Base-by-base conservation (phyloP, 1,140 invertebrate species). In the Bombus ignitus region DNA sequence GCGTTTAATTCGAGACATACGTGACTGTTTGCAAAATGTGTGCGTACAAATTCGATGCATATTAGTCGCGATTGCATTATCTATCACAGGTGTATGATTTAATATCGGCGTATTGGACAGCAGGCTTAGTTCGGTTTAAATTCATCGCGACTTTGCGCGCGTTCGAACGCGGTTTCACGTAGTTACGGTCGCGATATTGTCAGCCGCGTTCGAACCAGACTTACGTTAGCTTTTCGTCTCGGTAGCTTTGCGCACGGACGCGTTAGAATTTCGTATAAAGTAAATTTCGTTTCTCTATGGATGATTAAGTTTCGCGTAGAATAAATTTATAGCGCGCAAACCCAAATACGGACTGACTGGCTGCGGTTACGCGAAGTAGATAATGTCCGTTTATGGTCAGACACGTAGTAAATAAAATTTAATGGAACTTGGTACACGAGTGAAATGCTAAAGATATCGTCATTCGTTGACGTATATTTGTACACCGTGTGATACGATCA, bases 1-100 rank as follows among this genome's bases (percentile, higher is more conserved):
- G 37, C 57, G 37, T 77, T 84, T 71, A 59, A 79, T 68, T 71
- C 25, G 53, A 44, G 44, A 22, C 76, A 79, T 72, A 66, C 53
- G 81, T 18, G 59, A 22, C 28, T 72, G 25, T 53, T 71, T 42
- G 47, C 13, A 18, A 25, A 82, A 65, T 37, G 65, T 59, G 12
- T n/a, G 5, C 12, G 28, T 25, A 42, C 47, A 66, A 57, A 59
- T 42, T 32, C 62, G 81, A 18, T 3, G 62, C 25, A 22, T 35
- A 84, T 71, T 32, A 39, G 4, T 32, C 39, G 22, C 4, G 42
- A 71, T 59, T 53, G 53, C 32, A n/a, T 57, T 32, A 47, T n/a
- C 22, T 35, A 4, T 68, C 42, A 8, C 37, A 42, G 77, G 35
- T 15, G 42, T 3, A 18, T 25, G 22, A 44, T 66, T 47, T 35